phyloP scores from a whole-genome alignment of 2,113 vertebrate species.

The Myocastor coypus region DNA sequence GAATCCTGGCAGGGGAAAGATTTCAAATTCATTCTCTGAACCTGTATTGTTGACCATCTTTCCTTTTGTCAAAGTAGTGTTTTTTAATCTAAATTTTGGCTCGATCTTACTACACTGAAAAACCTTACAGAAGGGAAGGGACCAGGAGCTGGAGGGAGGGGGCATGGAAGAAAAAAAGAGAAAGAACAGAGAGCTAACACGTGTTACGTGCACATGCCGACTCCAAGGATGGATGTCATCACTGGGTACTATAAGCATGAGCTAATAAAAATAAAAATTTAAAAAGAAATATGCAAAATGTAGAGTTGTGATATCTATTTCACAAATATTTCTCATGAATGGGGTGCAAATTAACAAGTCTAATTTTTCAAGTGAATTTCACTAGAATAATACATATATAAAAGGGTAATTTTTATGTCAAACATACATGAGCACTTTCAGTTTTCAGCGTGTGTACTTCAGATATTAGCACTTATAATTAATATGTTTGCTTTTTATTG shows the following conservation, averaged over 20 bases:
- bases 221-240: neutral
- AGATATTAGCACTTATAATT: slow-evolving; percentile 41
- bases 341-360: slow-evolving; percentile 63
- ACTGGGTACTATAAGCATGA: neutral
- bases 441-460: slow-evolving; percentile 72
- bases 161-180: neutral
- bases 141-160: neutral
- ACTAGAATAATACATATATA: slow-evolving; percentile 76
- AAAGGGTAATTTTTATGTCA: slow-evolving; percentile 72
- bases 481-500: slow-evolving; percentile 52
- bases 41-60: slow-evolving; percentile 22
- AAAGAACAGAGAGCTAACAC: neutral
- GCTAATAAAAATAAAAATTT: neutral
- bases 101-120: neutral
- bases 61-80: neutral
- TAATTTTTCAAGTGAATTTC: slow-evolving; percentile 62
- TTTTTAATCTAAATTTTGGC: slow-evolving; percentile 32
- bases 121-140: neutral
- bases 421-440: slow-evolving; percentile 74
- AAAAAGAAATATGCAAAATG: neutral
- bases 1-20: neutral
- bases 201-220: neutral
- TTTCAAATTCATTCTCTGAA: slow-evolving; percentile 9
- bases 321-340: slow-evolving; percentile 54
- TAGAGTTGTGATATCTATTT: slow-evolving; percentile 52